Evolutionary conservation across 2,888 invertebrate genomes (phyloP).

Genomic region (Tetheella fluctuosa): DNA sequence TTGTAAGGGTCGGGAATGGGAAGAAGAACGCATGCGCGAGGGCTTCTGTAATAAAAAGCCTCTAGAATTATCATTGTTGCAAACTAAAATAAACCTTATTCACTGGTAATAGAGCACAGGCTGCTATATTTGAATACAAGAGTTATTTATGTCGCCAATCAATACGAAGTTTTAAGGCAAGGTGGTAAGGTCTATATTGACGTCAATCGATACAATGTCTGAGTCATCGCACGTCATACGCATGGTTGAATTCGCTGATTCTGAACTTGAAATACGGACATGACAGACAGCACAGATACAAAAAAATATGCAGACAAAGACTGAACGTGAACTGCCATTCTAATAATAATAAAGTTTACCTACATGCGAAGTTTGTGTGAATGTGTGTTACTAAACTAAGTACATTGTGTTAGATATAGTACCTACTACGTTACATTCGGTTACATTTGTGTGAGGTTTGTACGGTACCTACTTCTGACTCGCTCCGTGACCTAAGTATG

Average conservation of each 20-base stretch:
- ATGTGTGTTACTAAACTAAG: no score
- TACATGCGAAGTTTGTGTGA: no score
- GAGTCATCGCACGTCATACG: slow-evolving; percentile 4
- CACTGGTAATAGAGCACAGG: neutral
- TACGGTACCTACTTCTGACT: no score
- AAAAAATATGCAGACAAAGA: no score
- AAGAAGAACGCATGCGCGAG: slow-evolving; percentile 33
- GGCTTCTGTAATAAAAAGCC: slow-evolving; percentile 19
- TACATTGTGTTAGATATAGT: no score
- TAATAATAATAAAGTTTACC: no score
- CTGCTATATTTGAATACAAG: neutral
- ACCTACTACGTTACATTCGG: no score
- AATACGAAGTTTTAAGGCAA: slow-evolving; percentile 10
- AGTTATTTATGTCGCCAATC: slow-evolving; percentile 12
- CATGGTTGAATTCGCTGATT: neutral
- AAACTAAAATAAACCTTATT: slow-evolving; percentile 7
- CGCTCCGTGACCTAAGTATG: no score
- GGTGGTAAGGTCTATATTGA: slow-evolving; percentile 10
- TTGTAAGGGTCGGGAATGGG: slow-evolving; percentile 22
- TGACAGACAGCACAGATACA: no score
- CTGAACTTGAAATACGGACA: no score
- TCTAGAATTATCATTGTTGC: neutral
- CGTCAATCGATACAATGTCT: slow-evolving; percentile 11
- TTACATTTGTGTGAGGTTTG: no score
- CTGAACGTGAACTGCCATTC: no score